Percentiles rank a stretch among this genome's conserved stretches.
Evolutionary conservation across 2,113 vertebrate species (phyloP).

Genomic region (Zapus hudsonius): DNA sequence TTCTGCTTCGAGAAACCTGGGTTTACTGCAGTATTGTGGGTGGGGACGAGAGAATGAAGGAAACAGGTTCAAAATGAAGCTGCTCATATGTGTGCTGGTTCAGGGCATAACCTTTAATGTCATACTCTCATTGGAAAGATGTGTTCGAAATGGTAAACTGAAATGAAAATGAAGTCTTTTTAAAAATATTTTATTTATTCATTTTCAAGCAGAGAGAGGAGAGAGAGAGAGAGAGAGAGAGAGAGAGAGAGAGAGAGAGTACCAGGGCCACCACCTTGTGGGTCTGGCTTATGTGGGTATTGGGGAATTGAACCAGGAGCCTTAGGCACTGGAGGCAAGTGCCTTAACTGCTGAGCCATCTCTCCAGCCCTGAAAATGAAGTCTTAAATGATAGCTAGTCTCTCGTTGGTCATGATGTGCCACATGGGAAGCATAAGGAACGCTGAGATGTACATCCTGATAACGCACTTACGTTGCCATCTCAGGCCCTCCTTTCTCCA

Average conservation of each 20-base stretch:
- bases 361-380: no score
- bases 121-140: not conserved
- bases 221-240: no score
- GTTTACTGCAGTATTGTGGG: not conserved
- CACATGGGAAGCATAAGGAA: not conserved
- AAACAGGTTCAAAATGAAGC: not conserved
- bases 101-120: not conserved
- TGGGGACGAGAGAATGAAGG: rapidly evolving
- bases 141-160: slow-evolving; percentile 29
- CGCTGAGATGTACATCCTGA: not conserved
- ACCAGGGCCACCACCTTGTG: no score
- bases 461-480: not conserved
- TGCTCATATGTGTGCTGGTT: not conserved
- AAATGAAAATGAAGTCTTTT: slow-evolving; percentile 53
- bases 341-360: no score
- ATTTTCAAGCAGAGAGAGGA: no score
- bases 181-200: no score
- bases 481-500: slow-evolving; percentile 32
- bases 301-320: no score
- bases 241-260: no score
- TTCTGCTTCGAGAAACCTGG: not conserved
- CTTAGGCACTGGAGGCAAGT: no score
- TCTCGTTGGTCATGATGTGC: not conserved
- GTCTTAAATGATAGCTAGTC: no score
- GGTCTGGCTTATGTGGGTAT: no score